Evolutionary conservation across 2,888 invertebrate species (phyloP).

Genomic region (Steinernema hermaphroditum): DNA sequence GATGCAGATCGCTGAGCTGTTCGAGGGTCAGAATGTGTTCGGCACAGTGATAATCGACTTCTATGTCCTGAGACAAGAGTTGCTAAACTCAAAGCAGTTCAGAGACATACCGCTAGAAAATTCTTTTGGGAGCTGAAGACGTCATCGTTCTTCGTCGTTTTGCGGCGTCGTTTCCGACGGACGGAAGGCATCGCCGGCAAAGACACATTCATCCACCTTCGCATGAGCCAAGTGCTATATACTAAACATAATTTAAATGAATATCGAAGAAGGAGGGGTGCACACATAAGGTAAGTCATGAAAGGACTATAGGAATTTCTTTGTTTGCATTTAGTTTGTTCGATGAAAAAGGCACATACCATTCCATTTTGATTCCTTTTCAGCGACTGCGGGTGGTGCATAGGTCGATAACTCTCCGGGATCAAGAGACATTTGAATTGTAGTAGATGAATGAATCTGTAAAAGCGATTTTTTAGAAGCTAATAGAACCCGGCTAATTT

Average conservation of each 20-base stretch:
- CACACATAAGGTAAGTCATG: not conserved
- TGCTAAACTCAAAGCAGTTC: not conserved
- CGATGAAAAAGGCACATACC: not conserved
- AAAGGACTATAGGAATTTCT: not conserved
- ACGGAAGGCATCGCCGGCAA: constrained; percentile 22
- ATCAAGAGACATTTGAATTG: constrained; percentile 7
- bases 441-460: not conserved
- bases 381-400: not conserved
- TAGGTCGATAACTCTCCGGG: not conserved
- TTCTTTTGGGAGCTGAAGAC: constrained; percentile 1
- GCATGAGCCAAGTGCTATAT: constrained; percentile 18
- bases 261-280: not conserved
- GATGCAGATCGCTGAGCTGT: constrained; percentile 48
- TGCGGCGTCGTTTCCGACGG: constrained; percentile 16
- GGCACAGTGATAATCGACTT: constrained; percentile 42
- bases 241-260: not conserved
- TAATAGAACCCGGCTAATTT: too few relatives aligned
- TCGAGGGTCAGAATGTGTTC: constrained; percentile 53
- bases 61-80: constrained; percentile 32
- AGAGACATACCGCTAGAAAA: constrained; percentile 1
- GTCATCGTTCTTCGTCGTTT: constrained; percentile 3
- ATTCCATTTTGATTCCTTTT: constrained; percentile 12
- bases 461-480: not conserved
- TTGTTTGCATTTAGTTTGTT: not conserved
- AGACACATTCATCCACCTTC: constrained; percentile 25